Conservation (phyloP, 2,888 invertebrate genomes). For the Clepsis dumicolana region DNA sequence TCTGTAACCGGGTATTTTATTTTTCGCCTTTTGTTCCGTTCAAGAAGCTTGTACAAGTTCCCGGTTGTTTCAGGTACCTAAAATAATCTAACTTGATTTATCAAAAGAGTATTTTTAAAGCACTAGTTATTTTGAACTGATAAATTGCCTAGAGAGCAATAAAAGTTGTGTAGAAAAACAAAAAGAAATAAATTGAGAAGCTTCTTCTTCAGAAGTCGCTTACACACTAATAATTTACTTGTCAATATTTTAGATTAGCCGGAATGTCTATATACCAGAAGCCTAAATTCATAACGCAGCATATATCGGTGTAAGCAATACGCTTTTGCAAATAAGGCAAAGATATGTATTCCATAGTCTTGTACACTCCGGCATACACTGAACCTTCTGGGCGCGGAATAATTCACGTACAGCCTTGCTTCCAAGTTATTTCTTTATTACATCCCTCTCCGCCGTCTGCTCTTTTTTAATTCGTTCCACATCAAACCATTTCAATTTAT, state of each 20-base stretch:
- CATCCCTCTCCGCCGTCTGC: constrained; percentile 63
- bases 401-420: constrained; percentile 67
- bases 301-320: constrained; percentile 9
- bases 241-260: not conserved
- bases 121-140: not conserved
- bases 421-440: constrained; percentile 75
- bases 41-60: constrained; percentile 15
- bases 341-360: constrained; percentile 39
- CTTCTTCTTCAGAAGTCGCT: not conserved
- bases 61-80: constrained; percentile 20
- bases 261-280: not conserved
- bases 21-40: constrained; percentile 14
- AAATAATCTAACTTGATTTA: constrained; percentile 30
- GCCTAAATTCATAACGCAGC: constrained; percentile 21
- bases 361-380: constrained; percentile 39
- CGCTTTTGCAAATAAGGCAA: constrained; percentile 18
- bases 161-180: not conserved
- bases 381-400: constrained; percentile 64
- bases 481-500: constrained; percentile 7
- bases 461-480: constrained; percentile 55
- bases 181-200: not conserved
- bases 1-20: constrained; percentile 18
- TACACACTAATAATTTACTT: not conserved
- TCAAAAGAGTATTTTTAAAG: constrained; percentile 15
- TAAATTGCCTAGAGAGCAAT: not conserved